Evolutionary conservation across 2,797 vertebrate species (phyloP).

Genomic region (Cynodonichthys magdalenae): DNA sequence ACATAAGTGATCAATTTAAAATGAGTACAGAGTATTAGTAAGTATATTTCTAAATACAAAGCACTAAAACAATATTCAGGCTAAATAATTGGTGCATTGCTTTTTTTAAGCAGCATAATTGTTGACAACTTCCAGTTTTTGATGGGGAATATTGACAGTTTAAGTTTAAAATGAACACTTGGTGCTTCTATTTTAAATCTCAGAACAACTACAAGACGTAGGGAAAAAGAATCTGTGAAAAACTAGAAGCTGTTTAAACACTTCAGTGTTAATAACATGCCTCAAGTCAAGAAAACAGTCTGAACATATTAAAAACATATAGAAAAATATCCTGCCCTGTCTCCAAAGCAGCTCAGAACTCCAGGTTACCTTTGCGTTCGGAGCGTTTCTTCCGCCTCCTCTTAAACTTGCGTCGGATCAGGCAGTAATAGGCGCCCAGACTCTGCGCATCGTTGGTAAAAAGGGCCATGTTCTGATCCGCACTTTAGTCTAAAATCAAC

Average conservation of each 20-base stretch:
- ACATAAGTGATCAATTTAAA: no score
- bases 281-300: no score
- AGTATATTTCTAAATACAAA: no score
- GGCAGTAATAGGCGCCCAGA: constrained; percentile 76
- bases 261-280: no score
- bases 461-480: constrained; percentile 71
- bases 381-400: constrained; percentile 86
- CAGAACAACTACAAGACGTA: not conserved
- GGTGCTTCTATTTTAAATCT: not conserved
- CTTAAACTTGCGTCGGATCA: constrained; percentile 74
- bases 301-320: not conserved
- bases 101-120: not conserved
- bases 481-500: constrained; percentile 1
- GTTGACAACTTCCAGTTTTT: no score
- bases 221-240: no score
- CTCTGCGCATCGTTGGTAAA: constrained; percentile 52
- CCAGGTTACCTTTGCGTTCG: constrained; percentile 84
- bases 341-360: not conserved
- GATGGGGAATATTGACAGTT: not conserved
- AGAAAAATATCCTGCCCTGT: no score
- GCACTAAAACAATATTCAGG: not conserved
- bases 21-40: no score
- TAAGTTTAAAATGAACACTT: no score
- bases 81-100: not conserved
- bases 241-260: no score